Evolutionary conservation across 2,888 invertebrate genomes (phyloP).

Genomic region (Nebria salina): DNA sequence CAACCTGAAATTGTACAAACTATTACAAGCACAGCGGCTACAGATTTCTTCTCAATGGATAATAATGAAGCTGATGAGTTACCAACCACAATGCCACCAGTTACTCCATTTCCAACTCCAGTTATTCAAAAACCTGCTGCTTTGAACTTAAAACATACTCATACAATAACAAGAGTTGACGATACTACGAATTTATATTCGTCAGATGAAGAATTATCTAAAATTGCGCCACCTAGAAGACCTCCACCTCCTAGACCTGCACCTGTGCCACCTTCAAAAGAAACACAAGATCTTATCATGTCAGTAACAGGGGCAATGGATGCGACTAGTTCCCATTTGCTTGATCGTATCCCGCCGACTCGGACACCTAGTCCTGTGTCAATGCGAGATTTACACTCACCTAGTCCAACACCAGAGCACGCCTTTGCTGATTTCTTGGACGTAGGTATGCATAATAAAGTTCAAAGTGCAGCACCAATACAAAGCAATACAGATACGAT

Average conservation of each 20-base stretch:
- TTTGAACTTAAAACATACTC: slow-evolving; percentile 60
- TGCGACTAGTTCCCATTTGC: slow-evolving; percentile 83
- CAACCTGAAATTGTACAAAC: slow-evolving; percentile 37
- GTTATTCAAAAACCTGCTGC: slow-evolving; percentile 61
- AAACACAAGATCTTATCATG: slow-evolving; percentile 85
- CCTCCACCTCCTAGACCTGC: slow-evolving; percentile 66
- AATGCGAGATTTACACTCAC: slow-evolving; percentile 82
- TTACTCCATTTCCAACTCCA: slow-evolving; percentile 45
- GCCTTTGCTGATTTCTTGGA: slow-evolving; percentile 72
- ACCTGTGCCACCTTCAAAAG: slow-evolving; percentile 74
- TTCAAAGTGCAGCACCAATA: slow-evolving; percentile 26
- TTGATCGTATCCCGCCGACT: slow-evolving; percentile 85
- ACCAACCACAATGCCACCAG: slow-evolving; percentile 55
- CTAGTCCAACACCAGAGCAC: slow-evolving; percentile 82
- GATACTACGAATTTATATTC: slow-evolving; percentile 29
- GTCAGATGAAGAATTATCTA: slow-evolving; percentile 41
- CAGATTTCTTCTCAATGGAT: slow-evolving; percentile 44
- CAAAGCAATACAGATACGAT: slow-evolving; percentile 53
- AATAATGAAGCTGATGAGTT: slow-evolving; percentile 30
- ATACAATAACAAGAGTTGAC: slow-evolving; percentile 51
- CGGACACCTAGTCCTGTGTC: slow-evolving; percentile 89
- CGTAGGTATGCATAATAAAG: slow-evolving; percentile 62
- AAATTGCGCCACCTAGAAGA: slow-evolving; percentile 56
- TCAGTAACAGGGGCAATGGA: slow-evolving; percentile 91
- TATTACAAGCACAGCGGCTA: not conserved